These are phyloP conservation scores for Lagopus leucura DNA, from an alignment of 2,113 vertebrate species.

Conservation along the genomic window DNA sequence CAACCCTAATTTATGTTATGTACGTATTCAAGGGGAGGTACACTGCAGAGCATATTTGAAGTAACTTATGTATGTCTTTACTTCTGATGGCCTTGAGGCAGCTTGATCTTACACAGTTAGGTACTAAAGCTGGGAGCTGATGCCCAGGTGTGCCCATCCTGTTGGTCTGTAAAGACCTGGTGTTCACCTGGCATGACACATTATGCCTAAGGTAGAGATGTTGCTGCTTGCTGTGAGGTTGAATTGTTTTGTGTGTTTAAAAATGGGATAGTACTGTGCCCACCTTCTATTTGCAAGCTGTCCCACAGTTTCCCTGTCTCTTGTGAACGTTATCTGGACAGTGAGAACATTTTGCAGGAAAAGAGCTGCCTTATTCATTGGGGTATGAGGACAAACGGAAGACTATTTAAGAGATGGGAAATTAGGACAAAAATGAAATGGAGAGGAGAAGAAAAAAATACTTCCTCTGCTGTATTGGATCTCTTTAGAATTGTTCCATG, in stretches of 20 bases:
- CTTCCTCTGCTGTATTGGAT: not conserved
- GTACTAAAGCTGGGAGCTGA: not conserved
- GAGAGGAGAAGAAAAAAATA: not conserved
- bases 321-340: not conserved
- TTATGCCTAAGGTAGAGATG: not conserved
- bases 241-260: not conserved
- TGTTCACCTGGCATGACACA: not conserved
- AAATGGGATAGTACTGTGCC: not conserved
- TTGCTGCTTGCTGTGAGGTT: not conserved
- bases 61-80: conserved; percentile 10
- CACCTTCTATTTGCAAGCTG: not conserved
- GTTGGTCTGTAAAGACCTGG: not conserved
- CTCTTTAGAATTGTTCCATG: not conserved
- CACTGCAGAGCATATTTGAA: conserved; percentile 59
- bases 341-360: not conserved
- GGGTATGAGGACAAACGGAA: not conserved
- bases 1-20: conserved; percentile 39
- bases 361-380: not conserved
- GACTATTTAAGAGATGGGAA: no score
- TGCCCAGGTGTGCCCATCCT: not conserved
- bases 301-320: not conserved
- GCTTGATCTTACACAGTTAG: not conserved
- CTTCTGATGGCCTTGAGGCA: not conserved
- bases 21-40: conserved; percentile 51
- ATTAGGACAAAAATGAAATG: not conserved